phyloP scores from a whole-genome alignment of 2,113 vertebrate species.

The Lontra canadensis region DNA sequence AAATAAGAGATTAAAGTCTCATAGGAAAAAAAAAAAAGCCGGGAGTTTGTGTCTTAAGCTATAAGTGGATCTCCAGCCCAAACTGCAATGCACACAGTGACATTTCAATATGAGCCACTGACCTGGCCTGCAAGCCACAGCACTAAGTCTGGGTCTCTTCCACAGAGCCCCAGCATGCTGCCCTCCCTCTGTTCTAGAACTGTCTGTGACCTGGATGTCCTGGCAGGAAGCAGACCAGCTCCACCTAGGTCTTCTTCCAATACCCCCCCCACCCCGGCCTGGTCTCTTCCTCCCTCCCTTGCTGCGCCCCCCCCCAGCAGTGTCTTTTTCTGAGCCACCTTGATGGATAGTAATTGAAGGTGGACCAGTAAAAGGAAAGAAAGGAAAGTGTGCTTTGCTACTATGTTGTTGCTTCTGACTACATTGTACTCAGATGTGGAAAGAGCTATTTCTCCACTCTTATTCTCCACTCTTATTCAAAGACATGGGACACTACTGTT shows the following conservation, averaged over 20 bases:
- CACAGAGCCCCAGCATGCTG: too few species aligned
- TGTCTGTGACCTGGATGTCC: not conserved
- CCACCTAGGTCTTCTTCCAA: not conserved
- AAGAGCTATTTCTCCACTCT: not conserved
- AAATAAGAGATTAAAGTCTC: not conserved
- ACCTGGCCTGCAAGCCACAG: not conserved
- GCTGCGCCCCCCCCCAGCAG: not conserved
- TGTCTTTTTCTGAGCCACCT: not conserved
- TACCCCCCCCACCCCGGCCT: not conserved
- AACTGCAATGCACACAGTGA: not conserved
- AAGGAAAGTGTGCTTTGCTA: not conserved
- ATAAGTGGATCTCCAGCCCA: not conserved
- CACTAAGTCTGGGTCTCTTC: not conserved
- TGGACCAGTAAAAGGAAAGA: not conserved
- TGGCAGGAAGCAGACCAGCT: not conserved
- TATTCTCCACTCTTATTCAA: conserved; percentile 30
- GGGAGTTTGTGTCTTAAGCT: not conserved
- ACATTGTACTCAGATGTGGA: not conserved
- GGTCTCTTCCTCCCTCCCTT: not conserved
- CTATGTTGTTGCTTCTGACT: conserved; percentile 29
- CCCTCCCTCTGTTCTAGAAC: not conserved
- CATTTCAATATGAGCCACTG: not conserved
- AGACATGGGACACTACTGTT: conserved; percentile 50
- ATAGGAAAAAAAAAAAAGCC: not conserved
- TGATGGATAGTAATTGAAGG: not conserved